Evolutionary conservation across 2,113 vertebrate genomes (phyloP).

Genomic region (Cepphus grylle): DNA sequence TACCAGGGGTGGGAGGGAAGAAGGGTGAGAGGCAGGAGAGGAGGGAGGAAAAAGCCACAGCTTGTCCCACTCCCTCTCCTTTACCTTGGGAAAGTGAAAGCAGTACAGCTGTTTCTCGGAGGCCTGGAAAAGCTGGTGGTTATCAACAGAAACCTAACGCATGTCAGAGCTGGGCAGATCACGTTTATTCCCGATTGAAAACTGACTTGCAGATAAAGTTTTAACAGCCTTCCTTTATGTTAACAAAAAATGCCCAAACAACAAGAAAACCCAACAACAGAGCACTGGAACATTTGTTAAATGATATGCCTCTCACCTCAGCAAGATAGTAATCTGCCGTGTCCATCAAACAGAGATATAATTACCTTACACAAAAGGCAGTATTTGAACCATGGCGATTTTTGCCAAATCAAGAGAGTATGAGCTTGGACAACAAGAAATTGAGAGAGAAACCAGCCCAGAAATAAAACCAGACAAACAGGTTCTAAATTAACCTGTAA

Average conservation of each 20-base stretch:
- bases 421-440: not conserved
- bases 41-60: not conserved
- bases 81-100: not conserved
- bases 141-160: not conserved
- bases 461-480: slow-evolving; percentile 47
- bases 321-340: not conserved
- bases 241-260: not conserved
- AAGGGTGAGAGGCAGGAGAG: not conserved
- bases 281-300: slow-evolving; percentile 39
- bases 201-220: not conserved
- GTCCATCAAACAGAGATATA: not conserved
- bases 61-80: not conserved
- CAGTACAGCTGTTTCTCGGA: not conserved
- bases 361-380: slow-evolving; percentile 41
- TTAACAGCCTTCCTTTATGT: not conserved
- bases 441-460: not conserved
- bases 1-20: accelerated
- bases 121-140: not conserved
- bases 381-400: not conserved
- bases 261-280: not conserved
- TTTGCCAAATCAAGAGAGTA: not conserved
- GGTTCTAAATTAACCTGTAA: slow-evolving; percentile 15
- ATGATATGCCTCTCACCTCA: not conserved
- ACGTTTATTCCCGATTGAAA: not conserved
- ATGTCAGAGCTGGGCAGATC: not conserved